Evolutionary conservation across 2,113 vertebrate genomes (phyloP).

Genomic region (Galemys pyrenaicus): DNA sequence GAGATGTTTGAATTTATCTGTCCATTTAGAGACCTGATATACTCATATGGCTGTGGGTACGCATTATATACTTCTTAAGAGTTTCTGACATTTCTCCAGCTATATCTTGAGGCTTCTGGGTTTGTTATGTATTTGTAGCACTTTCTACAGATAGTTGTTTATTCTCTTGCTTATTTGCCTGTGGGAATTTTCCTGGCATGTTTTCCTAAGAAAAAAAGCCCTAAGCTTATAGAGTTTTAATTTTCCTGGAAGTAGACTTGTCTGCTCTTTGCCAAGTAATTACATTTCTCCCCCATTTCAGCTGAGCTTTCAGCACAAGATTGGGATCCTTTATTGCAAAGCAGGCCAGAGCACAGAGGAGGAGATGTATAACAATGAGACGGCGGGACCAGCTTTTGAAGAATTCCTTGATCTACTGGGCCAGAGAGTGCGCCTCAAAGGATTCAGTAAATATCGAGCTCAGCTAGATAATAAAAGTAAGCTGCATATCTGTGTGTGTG

Average conservation of each 20-base stretch:
- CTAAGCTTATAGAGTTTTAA: background rate
- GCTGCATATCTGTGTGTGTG: conserved; percentile 52
- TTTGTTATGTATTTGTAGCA: background rate
- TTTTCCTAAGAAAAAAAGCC: conserved; percentile 7
- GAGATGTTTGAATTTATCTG: background rate
- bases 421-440: conserved; percentile 95
- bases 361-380: conserved; percentile 99
- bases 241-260: background rate
- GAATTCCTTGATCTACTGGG: conserved; percentile 98
- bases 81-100: background rate
- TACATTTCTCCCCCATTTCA: conserved; percentile 82
- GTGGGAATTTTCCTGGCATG: background rate
- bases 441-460: conserved; percentile 96
- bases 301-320: conserved; percentile 99
- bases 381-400: conserved; percentile 93
- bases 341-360: conserved; percentile 97
- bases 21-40: background rate
- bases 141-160: background rate
- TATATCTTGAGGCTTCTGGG: background rate
- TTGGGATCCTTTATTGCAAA: conserved; percentile 97
- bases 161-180: background rate
- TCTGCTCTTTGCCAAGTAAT: background rate
- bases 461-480: conserved; percentile 99
- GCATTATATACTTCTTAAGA: background rate
- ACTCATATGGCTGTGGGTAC: background rate